Evolutionary conservation across 2,888 invertebrate species (phyloP).

Genomic region (Ophion obscuratus): DNA sequence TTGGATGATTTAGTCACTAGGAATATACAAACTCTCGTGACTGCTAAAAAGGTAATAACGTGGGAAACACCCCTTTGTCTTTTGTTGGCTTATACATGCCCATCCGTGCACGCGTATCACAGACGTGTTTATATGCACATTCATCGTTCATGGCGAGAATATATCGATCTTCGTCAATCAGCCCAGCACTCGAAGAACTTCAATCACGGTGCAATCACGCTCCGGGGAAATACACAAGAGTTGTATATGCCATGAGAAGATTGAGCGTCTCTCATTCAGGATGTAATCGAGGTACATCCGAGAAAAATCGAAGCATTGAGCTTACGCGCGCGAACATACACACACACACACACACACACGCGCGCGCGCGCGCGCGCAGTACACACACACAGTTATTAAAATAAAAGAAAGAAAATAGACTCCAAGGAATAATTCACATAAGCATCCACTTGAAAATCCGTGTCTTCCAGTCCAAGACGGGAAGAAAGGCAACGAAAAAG

Average conservation of each 20-base stretch:
- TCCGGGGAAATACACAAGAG: conserved; percentile 59
- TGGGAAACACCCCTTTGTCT: too few species aligned
- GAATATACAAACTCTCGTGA: neutral
- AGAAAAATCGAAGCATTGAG: conserved; percentile 9
- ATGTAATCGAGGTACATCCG: conserved; percentile 34
- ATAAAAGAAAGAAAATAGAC: conserved; percentile 14
- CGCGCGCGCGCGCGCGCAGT: too few species aligned
- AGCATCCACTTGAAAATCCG: conserved; percentile 58
- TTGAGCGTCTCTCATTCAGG: conserved; percentile 38
- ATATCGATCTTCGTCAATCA: conserved; percentile 66
- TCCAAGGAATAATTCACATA: conserved; percentile 54
- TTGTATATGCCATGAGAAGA: conserved; percentile 24
- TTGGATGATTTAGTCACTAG: too few species aligned
- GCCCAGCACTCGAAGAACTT: conserved; percentile 60
- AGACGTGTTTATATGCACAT: neutral
- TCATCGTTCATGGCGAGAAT: conserved; percentile 44
- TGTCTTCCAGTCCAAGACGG: conserved; percentile 42
- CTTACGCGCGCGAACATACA: neutral
- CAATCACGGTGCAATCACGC: conserved; percentile 65
- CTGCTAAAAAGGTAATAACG: too few species aligned
- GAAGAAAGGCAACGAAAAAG: conserved; percentile 16
- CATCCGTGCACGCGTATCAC: too few species aligned
- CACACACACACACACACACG: neutral
- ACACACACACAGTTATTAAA: neutral
- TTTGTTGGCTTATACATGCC: too few species aligned